A percentile compares a stretch with the other conserved stretches of the same genome.
These are phyloP conservation scores for Conger conger DNA, from an alignment of 2,113 vertebrate genomes.

Conservation along the genomic window DNA sequence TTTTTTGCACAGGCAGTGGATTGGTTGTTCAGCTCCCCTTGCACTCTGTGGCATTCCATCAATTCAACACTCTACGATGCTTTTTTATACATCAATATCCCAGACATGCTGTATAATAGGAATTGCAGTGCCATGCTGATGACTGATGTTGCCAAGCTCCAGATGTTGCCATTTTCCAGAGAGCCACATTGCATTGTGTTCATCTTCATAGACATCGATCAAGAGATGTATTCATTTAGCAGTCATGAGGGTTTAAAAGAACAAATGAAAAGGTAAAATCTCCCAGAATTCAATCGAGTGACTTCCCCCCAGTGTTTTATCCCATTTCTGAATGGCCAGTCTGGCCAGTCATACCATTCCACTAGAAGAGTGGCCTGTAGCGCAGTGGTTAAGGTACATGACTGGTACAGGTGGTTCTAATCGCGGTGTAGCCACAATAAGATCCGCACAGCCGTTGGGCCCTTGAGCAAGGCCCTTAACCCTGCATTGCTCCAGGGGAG, in stretches of 20 bases:
- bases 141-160: constrained; percentile 1
- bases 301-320: background rate
- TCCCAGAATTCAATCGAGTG: background rate
- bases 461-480: too few species aligned
- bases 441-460: too few species aligned
- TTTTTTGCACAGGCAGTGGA: background rate
- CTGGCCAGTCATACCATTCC: too few species aligned
- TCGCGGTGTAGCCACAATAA: too few species aligned
- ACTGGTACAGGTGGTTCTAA: too few species aligned
- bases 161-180: background rate
- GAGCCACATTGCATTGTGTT: background rate
- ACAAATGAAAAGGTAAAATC: background rate
- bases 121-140: background rate
- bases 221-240: background rate
- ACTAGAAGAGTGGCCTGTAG: too few species aligned
- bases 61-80: background rate
- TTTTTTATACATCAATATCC: constrained; percentile 8
- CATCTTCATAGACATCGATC: background rate
- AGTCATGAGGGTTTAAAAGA: background rate
- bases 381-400: too few species aligned
- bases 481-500: too few species aligned
- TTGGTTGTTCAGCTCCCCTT: background rate
- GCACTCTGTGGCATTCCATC: background rate
- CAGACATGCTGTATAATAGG: constrained; percentile 9
- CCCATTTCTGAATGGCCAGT: too few species aligned